Percentiles rank a stretch among this genome's conserved stretches.
Conservation (phyloP, 2,113 vertebrate species). For the Rhabdornis inornatus region DNA sequence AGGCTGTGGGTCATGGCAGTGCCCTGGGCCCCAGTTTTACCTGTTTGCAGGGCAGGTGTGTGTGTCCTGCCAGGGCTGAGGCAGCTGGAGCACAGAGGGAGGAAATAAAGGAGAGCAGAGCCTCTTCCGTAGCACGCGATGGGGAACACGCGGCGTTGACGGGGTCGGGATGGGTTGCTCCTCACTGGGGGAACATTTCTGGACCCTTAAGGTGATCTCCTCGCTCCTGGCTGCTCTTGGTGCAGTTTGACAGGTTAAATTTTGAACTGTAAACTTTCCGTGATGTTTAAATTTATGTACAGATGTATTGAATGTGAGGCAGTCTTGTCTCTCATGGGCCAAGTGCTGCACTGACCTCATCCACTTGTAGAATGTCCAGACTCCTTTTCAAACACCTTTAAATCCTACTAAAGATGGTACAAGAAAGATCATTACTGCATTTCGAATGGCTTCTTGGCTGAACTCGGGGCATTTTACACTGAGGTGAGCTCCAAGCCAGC, state of each 20-base stretch:
- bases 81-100: neutral
- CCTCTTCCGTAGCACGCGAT: rapidly evolving
- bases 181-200: neutral
- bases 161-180: rapidly evolving
- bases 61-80: neutral
- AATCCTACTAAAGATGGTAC: neutral
- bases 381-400: neutral
- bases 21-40: neutral
- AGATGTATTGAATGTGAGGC: neutral
- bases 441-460: neutral
- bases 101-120: neutral
- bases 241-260: neutral
- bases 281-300: neutral
- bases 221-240: neutral
- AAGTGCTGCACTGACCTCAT: rapidly evolving
- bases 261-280: neutral
- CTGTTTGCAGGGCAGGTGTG: neutral
- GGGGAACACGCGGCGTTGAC: rapidly evolving
- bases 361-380: neutral
- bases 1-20: neutral
- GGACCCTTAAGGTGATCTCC: neutral
- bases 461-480: rapidly evolving
- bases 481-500: neutral
- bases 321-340: neutral
- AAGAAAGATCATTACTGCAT: neutral